Percentiles rank a stretch among this genome's conserved stretches.
phyloP scores from a whole-genome alignment of 2,888 invertebrate genomes.

The Drosophila fulvimacula region DNA sequence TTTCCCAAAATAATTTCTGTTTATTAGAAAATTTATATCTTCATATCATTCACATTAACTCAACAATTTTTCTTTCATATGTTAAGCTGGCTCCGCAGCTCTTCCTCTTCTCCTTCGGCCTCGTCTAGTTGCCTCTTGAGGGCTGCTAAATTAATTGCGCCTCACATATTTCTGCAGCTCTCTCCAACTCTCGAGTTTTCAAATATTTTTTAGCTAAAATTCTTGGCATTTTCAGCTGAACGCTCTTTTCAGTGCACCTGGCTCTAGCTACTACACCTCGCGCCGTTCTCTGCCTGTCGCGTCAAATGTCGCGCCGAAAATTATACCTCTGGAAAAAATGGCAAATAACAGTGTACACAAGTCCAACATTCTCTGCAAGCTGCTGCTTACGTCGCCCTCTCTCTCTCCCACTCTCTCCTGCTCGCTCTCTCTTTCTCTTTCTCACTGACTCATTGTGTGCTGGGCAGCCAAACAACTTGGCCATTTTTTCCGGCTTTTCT shows the following conservation, averaged over 20 bases:
- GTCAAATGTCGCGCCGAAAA: constrained; percentile 84
- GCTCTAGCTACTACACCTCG: background rate
- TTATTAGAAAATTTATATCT: constrained; percentile 1
- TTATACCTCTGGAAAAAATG: constrained; percentile 70
- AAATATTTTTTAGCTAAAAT: constrained; percentile 53
- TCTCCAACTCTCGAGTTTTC: constrained; percentile 11
- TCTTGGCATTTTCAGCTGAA: constrained; percentile 45
- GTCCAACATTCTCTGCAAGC: constrained; percentile 39
- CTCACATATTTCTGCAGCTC: constrained; percentile 1
- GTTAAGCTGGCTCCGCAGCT: background rate
- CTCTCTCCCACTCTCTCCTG: background rate
- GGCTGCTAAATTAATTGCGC: constrained; percentile 43
- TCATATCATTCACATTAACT: background rate
- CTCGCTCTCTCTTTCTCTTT: background rate
- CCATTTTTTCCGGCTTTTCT: constrained; percentile 78
- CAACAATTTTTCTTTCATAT: background rate
- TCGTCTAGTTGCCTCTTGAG: constrained; percentile 3
- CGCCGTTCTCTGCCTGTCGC: constrained; percentile 67
- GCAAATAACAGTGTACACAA: constrained; percentile 63
- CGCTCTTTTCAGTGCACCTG: constrained; percentile 3
- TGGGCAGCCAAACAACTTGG: constrained; percentile 72
- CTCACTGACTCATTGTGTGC: constrained; percentile 36
- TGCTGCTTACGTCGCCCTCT: background rate
- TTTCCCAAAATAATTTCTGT: background rate
- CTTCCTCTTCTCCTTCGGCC: background rate